Evolutionary conservation across 2,113 vertebrate genomes (phyloP), one percentile per base, ranked within the genome.

Genomic region (Microtus oregoni): DNA sequence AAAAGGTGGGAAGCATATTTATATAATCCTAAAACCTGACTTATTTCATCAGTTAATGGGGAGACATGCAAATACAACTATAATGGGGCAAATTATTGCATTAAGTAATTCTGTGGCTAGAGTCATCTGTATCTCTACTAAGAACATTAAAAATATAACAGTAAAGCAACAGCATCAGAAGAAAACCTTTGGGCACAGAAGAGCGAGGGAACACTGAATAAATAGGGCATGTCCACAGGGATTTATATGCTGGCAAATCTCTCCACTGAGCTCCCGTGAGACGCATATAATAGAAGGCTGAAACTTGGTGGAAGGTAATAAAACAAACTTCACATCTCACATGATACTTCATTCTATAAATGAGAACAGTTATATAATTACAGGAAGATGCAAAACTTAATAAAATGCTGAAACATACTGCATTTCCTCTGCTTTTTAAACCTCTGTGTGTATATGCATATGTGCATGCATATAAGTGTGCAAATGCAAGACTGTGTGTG

Each of bases 71-170:
- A 86, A n/a, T 52, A 55, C 13, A 89, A 24, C 13, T 86, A 65
- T 61, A 61, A 90, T 30, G 20, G 20, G 14, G 3, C 19, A 81
- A 81, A 77, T 65, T 6, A 86, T 50, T 77, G n/a, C 1, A 35
- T 92, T 94, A 44, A 89, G 24, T 8, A 85, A 52, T 41, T 63
- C 52, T 90, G 24, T 73, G 44, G 2, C 32, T 83, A 44, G 24
- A 61, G 17, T 20, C 28, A 63, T 86, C 65, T 75, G 15, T 41
- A 77, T 41, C 22, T 94, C 38, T 61, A 85, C 32, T 72, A 79
- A 89, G 63, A 93, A 94, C 81, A 92, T 70, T 96, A 87, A 95
- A 70, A 91, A 94, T 68, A 91, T 63, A 38, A 95, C 30, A 95
- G 61, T 76, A 30, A 24, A 96, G 24, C 65, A 96, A 93, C 0